Evolutionary conservation across 2,888 invertebrate species (phyloP), one percentile per base, ranked within the genome.

Genomic region (Allolobophora icterica): DNA sequence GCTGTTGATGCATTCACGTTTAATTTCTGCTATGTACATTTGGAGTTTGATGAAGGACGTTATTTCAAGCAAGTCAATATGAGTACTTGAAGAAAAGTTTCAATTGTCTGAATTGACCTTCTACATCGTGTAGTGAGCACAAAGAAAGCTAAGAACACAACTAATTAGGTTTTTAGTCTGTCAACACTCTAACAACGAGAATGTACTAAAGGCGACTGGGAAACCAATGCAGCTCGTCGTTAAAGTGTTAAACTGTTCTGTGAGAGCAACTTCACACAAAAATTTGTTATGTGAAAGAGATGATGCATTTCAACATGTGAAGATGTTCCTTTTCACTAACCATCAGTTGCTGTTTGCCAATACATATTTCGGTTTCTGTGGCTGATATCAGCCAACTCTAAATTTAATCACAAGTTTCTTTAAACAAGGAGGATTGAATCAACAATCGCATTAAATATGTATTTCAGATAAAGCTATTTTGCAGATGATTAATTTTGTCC

Each of bases 281-380:
- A 42, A 42, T 42, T 13, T 42, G 42, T 42, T 3, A 38, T 38
- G 38, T 38, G 38, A 38, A 38, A 38, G 38, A 38, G 38, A 38
- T 38, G 3, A 38, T 52, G 52, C 52, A 52, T 19, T 3, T 52
- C 52, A 15, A 1, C 52, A n/a, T n/a, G n/a, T 71, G 71, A 71
- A 71, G 71, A 71, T 71, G 30, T 71, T 71, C 71, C 71, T 71
- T 71, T 71, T n/a, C 71, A 71, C 71, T 71, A n/a, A n/a, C n/a
- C n/a, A 71, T 17, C 71, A 71, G 71, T n/a, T 71, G 71, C 71
- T 71, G n/a, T 71, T 71, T 71, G 71, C n/a, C 71, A 71, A 6
- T 71, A n/a, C 71, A n/a, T 71, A 71, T 30, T 71, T 30, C n/a
- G 8, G 30, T 71, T 21, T 21, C 24, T 24, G 8, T 71, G 71